Evolutionary conservation across 2,888 invertebrate species (phyloP).

Genomic region (Phengaris alcon): DNA sequence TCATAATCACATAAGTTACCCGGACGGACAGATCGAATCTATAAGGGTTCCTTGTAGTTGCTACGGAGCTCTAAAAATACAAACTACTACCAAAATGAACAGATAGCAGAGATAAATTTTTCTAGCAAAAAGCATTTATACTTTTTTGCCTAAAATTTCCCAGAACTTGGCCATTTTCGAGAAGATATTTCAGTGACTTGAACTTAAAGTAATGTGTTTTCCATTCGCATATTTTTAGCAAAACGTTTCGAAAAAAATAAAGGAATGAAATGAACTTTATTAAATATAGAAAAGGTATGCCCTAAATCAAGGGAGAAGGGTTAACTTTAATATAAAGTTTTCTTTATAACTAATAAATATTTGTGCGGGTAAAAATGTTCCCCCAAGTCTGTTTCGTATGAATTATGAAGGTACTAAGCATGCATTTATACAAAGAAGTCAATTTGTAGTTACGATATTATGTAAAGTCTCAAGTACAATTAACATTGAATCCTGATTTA

Average conservation of each 20-base stretch:
- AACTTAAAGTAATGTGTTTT: constrained; percentile 25
- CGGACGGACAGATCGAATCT: too few relatives aligned
- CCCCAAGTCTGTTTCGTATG: constrained; percentile 1
- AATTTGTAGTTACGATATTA: not conserved
- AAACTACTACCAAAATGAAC: not conserved
- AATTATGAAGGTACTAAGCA: constrained; percentile 10
- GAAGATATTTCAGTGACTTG: constrained; percentile 9
- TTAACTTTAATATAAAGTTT: constrained; percentile 27
- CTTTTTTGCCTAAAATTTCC: constrained; percentile 8
- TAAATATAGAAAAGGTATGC: constrained; percentile 22
- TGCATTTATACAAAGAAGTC: not conserved
- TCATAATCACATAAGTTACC: too few relatives aligned
- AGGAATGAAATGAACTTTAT: constrained; percentile 22
- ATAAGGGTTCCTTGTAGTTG: too few relatives aligned
- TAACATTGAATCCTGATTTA: too few relatives aligned
- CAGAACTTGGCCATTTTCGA: constrained; percentile 21
- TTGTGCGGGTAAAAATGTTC: constrained; percentile 19
- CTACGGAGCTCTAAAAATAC: not conserved
- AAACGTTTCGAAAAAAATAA: constrained; percentile 3
- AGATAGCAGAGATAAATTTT: not conserved
- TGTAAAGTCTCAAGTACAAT: not conserved
- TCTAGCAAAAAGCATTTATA: constrained; percentile 11
- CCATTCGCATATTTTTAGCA: constrained; percentile 17
- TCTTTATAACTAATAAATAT: constrained; percentile 26
- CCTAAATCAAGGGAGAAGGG: constrained; percentile 25